Evolutionary conservation across 2,888 invertebrate genomes (phyloP), one percentile per base, ranked within the genome.

Genomic region (Ormyrus rosae): DNA sequence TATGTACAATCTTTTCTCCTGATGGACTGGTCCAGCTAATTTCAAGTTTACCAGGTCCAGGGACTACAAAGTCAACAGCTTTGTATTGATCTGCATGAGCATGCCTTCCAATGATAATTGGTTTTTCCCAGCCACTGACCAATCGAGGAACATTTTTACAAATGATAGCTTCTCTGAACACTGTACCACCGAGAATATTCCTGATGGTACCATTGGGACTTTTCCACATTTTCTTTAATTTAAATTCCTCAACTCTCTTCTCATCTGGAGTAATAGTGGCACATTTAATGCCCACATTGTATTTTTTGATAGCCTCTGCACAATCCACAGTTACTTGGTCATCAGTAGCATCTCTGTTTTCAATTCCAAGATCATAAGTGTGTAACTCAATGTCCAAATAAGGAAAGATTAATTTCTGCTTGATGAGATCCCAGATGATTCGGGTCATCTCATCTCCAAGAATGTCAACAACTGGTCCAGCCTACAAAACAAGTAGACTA

Each of bases 251-350:
- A 0, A 99, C 98, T 89, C 99, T 93, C 56, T 96, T 96, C 91
- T 99, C 99, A 91, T 99, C 99, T 1, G 99, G 99, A 0, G 99
- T 99, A 84, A 99, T 99, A 3, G 99, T 97, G 46, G 99, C 99
- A 92, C 99, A 99, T 91, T 99, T 99, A 84, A 99, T 97, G 61
- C 99, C 99, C 71, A 99, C 99, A 91, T 98, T 98, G 92, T 98
- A 99, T 90, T 97, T 97, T 90, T 97, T 96, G 78, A 99, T 94
- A 11, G 99, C 99, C 91, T 98, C 95, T 7, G 99, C 99, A 91
- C 98, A 98, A 85, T 99, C 99, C 83, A 98, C 92, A 0, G 99
- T 99, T 3, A 99, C 98, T 91, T 98, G 95, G 90, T 99, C 99
- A 81, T 96, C 93, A 70, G 99, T 99, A 85, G 95, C 94, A 90